Evolutionary conservation across 2,113 vertebrate genomes (phyloP).

Genomic region (Odocoileus hemionus): DNA sequence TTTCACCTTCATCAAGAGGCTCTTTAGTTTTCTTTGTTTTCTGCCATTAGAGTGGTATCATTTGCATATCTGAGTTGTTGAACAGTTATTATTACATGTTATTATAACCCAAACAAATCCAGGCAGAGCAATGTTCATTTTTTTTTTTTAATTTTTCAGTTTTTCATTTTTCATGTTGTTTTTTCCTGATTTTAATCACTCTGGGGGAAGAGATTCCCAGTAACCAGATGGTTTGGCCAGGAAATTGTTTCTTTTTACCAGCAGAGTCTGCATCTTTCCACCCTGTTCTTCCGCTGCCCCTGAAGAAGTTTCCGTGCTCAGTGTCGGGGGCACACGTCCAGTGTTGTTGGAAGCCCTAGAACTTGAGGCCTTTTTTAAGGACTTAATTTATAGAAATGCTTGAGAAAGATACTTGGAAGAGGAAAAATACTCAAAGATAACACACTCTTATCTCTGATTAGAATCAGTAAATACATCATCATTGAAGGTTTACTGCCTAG

Average conservation of each 20-base stretch:
- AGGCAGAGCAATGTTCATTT: neutral
- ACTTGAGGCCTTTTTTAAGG: neutral
- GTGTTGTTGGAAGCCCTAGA: neutral
- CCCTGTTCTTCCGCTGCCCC: rapidly evolving
- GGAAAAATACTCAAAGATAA: neutral
- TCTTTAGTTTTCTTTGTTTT: neutral
- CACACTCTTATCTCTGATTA: neutral
- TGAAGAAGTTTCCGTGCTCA: neutral
- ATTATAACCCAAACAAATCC: neutral
- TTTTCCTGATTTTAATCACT: neutral
- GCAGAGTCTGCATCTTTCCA: neutral
- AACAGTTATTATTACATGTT: neutral
- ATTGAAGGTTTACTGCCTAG: neutral
- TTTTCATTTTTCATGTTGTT: neutral
- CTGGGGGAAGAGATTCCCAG: neutral
- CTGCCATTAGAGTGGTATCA: neutral
- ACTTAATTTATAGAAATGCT: neutral
- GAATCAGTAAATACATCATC: neutral
- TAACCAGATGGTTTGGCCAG: neutral
- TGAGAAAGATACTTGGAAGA: neutral
- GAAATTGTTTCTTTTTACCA: neutral
- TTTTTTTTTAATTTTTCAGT: neutral
- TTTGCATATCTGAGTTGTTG: neutral
- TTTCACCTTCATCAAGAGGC: neutral
- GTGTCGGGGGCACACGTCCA: neutral